Percentiles rank a stretch among this genome's conserved stretches.
These are phyloP conservation scores for Scaptomyza flava DNA, from an alignment of 2,888 invertebrate species.

Conservation along the genomic window DNA sequence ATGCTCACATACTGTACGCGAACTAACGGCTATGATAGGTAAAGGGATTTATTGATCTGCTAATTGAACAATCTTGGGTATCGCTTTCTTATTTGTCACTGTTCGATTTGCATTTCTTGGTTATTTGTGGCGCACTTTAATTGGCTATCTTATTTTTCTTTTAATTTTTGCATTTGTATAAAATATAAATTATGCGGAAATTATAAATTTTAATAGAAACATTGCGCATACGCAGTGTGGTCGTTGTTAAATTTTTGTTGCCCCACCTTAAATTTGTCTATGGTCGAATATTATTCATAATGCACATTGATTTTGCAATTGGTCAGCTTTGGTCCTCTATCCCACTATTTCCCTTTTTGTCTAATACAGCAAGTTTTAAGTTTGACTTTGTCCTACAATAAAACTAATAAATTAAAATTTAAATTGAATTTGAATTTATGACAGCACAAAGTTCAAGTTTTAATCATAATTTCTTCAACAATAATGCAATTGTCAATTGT, in stretches of 20 bases:
- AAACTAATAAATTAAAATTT: slow-evolving; percentile 46
- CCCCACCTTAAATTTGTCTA: background rate
- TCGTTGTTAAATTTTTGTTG: slow-evolving; percentile 5
- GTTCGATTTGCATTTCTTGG: background rate
- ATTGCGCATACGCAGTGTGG: slow-evolving; percentile 44
- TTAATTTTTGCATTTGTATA: slow-evolving; percentile 5
- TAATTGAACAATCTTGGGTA: too few relatives aligned
- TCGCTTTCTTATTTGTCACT: too few relatives aligned
- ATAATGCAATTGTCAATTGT: background rate
- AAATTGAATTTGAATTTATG: slow-evolving; percentile 22
- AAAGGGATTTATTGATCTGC: too few relatives aligned
- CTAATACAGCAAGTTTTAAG: background rate
- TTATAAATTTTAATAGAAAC: slow-evolving; percentile 18
- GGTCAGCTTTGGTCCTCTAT: slow-evolving; percentile 14
- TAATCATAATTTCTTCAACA: too few relatives aligned
- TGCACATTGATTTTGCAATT: slow-evolving; percentile 44
- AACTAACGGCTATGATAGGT: too few relatives aligned
- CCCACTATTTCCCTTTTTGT: background rate
- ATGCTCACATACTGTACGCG: too few relatives aligned
- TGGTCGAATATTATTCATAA: slow-evolving; percentile 28
- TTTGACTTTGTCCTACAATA: slow-evolving; percentile 22
- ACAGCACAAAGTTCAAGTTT: slow-evolving; percentile 13
- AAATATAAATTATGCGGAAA: slow-evolving; percentile 24
- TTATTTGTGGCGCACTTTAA: slow-evolving; percentile 15
- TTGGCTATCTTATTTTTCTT: slow-evolving; percentile 1